These are phyloP conservation scores for Anoncus sp. DNA, from an alignment of 2,888 invertebrate species.

Conservation along the genomic window DNA sequence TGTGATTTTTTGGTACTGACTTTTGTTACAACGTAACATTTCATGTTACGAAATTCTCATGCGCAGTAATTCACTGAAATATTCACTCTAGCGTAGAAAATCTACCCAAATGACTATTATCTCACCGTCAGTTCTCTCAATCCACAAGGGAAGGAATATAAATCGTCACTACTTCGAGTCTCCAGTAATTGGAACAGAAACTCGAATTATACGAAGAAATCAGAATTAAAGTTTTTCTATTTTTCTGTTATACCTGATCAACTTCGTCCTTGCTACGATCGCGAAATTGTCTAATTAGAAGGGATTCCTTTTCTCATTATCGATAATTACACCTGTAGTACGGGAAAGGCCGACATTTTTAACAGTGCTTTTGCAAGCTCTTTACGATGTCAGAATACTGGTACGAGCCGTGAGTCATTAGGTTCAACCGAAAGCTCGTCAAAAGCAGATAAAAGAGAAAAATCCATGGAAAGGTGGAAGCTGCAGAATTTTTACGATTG, in stretches of 20 bases:
- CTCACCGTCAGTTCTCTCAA: not conserved
- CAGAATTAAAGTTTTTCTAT: not conserved
- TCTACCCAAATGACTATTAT: not conserved
- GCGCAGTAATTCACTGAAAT: not conserved
- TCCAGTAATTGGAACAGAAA: not conserved
- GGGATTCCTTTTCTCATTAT: constrained; percentile 24
- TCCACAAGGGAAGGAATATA: not conserved
- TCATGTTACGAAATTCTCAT: not conserved
- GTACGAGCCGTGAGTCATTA: constrained; percentile 23
- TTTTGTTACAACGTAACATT: no score
- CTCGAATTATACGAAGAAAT: not conserved
- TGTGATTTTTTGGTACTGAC: no score
- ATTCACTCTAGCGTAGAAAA: not conserved
- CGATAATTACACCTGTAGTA: constrained; percentile 34
- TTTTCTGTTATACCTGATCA: not conserved
- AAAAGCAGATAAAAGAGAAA: constrained; percentile 40
- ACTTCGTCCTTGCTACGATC: not conserved
- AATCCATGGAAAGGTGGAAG: constrained; percentile 12
- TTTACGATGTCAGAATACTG: constrained; percentile 3
- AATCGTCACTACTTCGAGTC: not conserved
- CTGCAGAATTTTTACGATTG: constrained; percentile 40
- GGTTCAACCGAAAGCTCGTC: constrained; percentile 30
- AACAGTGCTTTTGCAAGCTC: constrained; percentile 9
- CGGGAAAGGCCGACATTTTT: constrained; percentile 7
- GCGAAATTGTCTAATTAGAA: constrained; percentile 30